phyloP scores from a whole-genome alignment of 2,888 invertebrate genomes.

The Oligia strigilis region DNA sequence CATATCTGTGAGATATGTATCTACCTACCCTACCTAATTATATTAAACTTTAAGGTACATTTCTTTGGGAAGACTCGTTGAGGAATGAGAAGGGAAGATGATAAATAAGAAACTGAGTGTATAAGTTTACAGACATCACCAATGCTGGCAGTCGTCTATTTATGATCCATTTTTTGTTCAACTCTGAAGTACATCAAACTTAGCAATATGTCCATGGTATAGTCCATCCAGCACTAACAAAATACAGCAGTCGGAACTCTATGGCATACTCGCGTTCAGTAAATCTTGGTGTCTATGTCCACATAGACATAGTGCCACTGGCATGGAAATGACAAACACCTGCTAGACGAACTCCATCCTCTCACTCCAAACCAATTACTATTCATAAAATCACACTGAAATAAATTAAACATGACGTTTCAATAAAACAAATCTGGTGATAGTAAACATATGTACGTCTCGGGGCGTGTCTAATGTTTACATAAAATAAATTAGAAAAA shows the following conservation, averaged over 20 bases:
- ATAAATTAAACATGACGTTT: constrained; percentile 70
- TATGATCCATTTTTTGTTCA: not conserved
- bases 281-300: constrained; percentile 20
- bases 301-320: constrained; percentile 29
- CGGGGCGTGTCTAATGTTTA: constrained; percentile 74
- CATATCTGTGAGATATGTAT: not conserved
- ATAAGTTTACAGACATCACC: not conserved
- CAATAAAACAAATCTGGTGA: constrained; percentile 67
- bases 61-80: not conserved
- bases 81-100: not conserved
- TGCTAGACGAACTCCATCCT: constrained; percentile 40
- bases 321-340: constrained; percentile 40
- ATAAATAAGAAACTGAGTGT: not conserved
- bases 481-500: constrained; percentile 77
- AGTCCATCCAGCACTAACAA: not conserved
- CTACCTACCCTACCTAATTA: not conserved
- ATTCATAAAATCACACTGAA: constrained; percentile 61
- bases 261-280: not conserved
- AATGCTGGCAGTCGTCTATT: not conserved
- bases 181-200: constrained; percentile 1
- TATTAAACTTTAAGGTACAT: not conserved
- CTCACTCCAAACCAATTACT: constrained; percentile 55
- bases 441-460: constrained; percentile 59
- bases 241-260: not conserved
- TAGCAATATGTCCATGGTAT: not conserved